Evolutionary conservation across 2,797 vertebrate genomes (phyloP), one percentile per base, ranked within the genome.

Genomic region (Setipinna tenuifilis): DNA sequence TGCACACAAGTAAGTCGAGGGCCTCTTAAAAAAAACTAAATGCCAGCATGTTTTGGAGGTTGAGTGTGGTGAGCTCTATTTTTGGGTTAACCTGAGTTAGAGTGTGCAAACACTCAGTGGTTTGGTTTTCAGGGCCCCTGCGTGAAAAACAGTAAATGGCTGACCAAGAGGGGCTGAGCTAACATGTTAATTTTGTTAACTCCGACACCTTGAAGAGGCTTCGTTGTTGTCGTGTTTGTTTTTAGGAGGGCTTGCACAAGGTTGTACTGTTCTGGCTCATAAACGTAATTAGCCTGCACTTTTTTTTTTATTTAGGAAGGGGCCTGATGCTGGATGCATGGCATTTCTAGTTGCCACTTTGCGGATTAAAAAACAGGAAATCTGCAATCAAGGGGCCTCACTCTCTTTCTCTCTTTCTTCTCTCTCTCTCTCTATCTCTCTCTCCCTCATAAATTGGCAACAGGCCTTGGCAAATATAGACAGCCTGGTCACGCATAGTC

Each of bases 321-420:
- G 23, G 31, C 2, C 14, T 54, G 50, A n/a, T 44, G 35, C 71
- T 75, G 31, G 68, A 41, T 75, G 41, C 3, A 44, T 78, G 35
- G 17, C 31, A 78, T 41, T n/a, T 78, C 35, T 19, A 35, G 35
- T 44, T 78, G 71, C 65, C 25, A 71, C 65, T 71, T 71, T 71
- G 65, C 28, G 16, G 35, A 92, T 93, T 91, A 92, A 93, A 90
- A 89, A 93, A 83, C 91, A 93, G 94, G 92, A 94, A 94, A 92
- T 89, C 57, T 84, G 83, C 85, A 87, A 88, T 87, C 87, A 90
- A 44, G 35, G 54, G 82, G 85, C 83, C 82, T 65, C 61, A 25
- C 61, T 62, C n/a, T 62, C 61, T 23, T 2, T 62, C 61, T 62
- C 21, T 62, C 61, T 62, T 2, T 61, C 59, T 62, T 19, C 1